Evolutionary conservation across 1,140 invertebrate species (phyloP), one percentile per base, ranked within the genome.

Genomic region (Brachionus rotundiformis): DNA sequence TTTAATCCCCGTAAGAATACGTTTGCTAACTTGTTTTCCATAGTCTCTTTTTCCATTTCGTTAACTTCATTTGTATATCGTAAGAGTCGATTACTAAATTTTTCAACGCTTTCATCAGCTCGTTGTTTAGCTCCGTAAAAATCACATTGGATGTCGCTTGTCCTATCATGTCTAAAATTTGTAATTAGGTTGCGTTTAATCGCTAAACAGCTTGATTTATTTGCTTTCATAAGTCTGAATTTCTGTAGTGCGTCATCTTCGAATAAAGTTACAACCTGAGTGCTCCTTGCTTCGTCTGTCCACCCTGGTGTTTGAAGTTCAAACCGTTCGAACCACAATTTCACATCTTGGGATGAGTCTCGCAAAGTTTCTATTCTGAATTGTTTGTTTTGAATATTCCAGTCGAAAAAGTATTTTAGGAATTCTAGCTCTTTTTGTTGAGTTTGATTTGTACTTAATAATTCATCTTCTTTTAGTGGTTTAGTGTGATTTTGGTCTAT

Each of bases 71-170:
- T 68, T 19, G 31, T 36, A 19, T 68, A 68, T 11, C 31, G 27
- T 33, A 68, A 33, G 16, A 68, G 31, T 33, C 63, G 27, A 19
- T 68, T 31, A 68, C 63, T 36, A 36, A 68, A 68, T 68, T 68
- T 68, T 68, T 68, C 63, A 19, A 68, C 31, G 31, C n/a, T 68
- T 36, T 68, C 63, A 16, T 68, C 63, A 33, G 63, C 27, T 36
- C 63, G 27, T 68, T 68, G 63, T 68, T 68, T 31, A 33, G 63
- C 63, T 19, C n/a, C 63, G 16, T 68, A 68, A 68, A 68, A 68
- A 33, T 33, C 27, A 68, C 27, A 36, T 33, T 68, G 27, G 31
- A 36, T 68, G 2, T 68, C 31, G 31, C 27, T 29, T 63, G 25
- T 29, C 23, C 29, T 27, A 31, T 63, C 59, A 23, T 63, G 23